Evolutionary conservation across 2,113 vertebrate genomes (phyloP).

Genomic region (Lepus europaeus): DNA sequence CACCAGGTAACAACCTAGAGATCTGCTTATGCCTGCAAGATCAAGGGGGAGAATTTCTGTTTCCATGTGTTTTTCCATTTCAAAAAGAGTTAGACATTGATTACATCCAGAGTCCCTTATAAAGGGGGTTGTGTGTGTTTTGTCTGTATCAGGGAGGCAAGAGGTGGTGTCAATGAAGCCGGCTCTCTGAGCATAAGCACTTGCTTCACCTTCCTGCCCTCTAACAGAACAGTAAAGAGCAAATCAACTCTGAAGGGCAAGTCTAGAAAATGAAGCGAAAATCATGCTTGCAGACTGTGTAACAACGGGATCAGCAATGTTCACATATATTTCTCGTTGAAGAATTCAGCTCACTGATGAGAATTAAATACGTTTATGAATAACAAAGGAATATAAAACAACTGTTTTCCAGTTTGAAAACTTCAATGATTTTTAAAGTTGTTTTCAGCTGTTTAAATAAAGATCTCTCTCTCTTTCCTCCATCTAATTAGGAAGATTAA

Average conservation of each 20-base stretch:
- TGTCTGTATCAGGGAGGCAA: neutral
- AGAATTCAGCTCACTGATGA: conserved; percentile 71
- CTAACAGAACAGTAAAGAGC: neutral
- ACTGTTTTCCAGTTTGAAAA: conserved; percentile 46
- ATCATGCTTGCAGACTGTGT: neutral
- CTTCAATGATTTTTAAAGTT: conserved; percentile 27
- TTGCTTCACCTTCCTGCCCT: neutral
- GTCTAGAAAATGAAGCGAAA: neutral
- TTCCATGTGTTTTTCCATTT: neutral
- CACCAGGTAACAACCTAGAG: neutral
- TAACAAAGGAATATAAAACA: conserved; percentile 70
- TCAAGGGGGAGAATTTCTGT: neutral
- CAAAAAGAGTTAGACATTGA: neutral
- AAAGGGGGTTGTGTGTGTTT: neutral
- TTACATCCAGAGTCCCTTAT: neutral
- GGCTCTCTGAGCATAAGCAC: neutral
- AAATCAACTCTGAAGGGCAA: conserved; percentile 74
- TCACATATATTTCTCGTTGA: conserved; percentile 59
- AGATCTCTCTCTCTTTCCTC: neutral
- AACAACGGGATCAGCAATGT: neutral
- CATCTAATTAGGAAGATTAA: neutral
- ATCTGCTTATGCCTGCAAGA: neutral
- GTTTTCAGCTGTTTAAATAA: conserved; percentile 12
- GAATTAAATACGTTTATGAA: conserved; percentile 71
- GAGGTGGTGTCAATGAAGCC: neutral